phyloP scores from a whole-genome alignment of 30 jellyfish, hydroid and myxozoan genomes.

The Hydra vulgaris region DNA sequence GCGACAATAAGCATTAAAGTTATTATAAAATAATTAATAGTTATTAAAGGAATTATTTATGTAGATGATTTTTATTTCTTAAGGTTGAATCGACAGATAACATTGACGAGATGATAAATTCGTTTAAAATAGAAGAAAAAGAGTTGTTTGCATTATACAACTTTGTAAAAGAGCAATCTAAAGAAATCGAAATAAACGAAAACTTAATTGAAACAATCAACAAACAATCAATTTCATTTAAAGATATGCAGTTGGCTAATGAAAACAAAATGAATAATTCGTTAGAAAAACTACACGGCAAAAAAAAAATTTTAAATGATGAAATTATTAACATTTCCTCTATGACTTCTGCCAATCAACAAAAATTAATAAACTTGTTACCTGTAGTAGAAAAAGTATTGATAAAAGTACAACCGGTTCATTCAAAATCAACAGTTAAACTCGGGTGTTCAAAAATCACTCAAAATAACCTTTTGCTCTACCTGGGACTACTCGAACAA shows the following conservation, averaged over 20 bases:
- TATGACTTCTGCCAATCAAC: not conserved
- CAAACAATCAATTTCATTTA: conserved; percentile 27
- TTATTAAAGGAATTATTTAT: not conserved
- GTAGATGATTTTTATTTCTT: not conserved
- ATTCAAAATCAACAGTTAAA: not conserved
- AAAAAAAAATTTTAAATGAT: conserved; percentile 2
- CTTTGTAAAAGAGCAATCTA: conserved; percentile 69
- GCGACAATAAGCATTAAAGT: not conserved
- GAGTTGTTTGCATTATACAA: conserved; percentile 65
- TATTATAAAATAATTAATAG: no score
- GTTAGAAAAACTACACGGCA: conserved; percentile 33
- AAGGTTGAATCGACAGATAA: conserved; percentile 53
- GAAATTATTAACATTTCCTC: conserved; percentile 20
- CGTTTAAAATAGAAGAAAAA: conserved; percentile 52
- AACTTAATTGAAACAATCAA: conserved; percentile 27
- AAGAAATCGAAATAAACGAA: conserved; percentile 37
- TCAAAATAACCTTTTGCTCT: conserved; percentile 49
- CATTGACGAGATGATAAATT: conserved; percentile 58
- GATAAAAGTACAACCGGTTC: conserved; percentile 1
- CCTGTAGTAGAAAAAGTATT: conserved; percentile 16
- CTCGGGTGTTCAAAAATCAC: conserved; percentile 58
- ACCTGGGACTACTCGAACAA: conserved; percentile 69
- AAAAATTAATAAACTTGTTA: conserved; percentile 19
- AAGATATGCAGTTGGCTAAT: conserved; percentile 23
- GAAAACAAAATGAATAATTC: conserved; percentile 33